Evolutionary conservation across 2,888 invertebrate genomes (phyloP).

Genomic region (Drosophila atroscutellata): DNA sequence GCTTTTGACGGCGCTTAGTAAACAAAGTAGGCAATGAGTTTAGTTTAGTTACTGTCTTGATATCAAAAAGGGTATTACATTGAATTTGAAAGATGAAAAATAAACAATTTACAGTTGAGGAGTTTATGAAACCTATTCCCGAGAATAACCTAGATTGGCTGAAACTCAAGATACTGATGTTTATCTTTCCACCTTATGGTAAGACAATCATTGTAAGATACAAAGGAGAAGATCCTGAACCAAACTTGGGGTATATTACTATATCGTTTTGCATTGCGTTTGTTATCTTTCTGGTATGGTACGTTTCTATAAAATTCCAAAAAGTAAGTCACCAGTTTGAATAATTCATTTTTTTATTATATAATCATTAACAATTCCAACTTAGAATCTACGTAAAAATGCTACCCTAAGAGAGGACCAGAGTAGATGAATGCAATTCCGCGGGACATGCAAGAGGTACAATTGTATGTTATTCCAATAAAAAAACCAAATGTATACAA

Average conservation of each 20-base stretch:
- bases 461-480: background rate
- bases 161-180: background rate
- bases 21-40: background rate
- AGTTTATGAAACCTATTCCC: background rate
- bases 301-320: fast-evolving
- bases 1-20: background rate
- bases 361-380: background rate
- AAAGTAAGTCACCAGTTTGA: background rate
- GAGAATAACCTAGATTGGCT: background rate
- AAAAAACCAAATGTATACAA: background rate
- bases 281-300: no score
- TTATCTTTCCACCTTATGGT: background rate
- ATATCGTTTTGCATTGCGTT: background rate
- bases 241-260: background rate
- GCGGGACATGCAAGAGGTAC: background rate
- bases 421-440: background rate
- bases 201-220: background rate
- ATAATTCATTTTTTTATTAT: background rate
- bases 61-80: background rate
- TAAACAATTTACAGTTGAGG: background rate
- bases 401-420: background rate
- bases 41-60: background rate
- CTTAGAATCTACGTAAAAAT: background rate
- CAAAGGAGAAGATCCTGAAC: background rate
- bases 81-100: background rate